phyloP scores from a whole-genome alignment of 2,797 vertebrate genomes.

The Lagorchestes hirsutus region DNA sequence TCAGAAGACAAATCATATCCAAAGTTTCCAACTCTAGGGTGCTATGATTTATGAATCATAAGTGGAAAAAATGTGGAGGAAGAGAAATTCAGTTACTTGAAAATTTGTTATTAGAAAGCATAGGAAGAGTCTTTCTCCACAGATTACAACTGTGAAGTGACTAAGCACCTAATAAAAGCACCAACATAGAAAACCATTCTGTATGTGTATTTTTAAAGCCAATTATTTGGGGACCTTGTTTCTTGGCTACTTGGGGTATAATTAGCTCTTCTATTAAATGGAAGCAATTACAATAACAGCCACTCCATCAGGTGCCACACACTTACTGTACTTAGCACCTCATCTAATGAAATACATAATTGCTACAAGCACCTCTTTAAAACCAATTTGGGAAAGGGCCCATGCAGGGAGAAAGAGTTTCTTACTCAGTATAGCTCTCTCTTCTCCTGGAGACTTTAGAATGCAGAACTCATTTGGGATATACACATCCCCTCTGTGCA shows the following conservation, averaged over 20 bases:
- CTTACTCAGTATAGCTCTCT: conserved; percentile 27
- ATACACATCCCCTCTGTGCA: conserved; percentile 53
- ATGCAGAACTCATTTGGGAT: conserved; percentile 47
- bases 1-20: background rate
- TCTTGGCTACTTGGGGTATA: conserved; percentile 44
- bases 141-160: background rate
- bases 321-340: conserved; percentile 5
- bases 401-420: conserved; percentile 58
- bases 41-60: background rate
- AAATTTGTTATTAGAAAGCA: conserved; percentile 25
- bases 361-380: conserved; percentile 10
- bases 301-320: conserved; percentile 53
- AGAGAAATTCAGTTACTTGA: background rate
- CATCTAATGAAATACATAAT: conserved; percentile 16
- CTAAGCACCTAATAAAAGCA: conserved; percentile 5
- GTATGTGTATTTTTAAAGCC: conserved; percentile 19
- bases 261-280: conserved; percentile 50
- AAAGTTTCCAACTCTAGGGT: background rate
- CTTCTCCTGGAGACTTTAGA: conserved; percentile 55
- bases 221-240: conserved; percentile 25
- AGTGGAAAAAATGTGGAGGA: background rate
- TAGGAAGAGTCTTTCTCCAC: background rate
- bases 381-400: conserved; percentile 57
- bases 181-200: conserved; percentile 1
- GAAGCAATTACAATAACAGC: conserved; percentile 16